Base-by-base conservation (phyloP, 2,113 vertebrate genomes). In the Rana temporaria region DNA sequence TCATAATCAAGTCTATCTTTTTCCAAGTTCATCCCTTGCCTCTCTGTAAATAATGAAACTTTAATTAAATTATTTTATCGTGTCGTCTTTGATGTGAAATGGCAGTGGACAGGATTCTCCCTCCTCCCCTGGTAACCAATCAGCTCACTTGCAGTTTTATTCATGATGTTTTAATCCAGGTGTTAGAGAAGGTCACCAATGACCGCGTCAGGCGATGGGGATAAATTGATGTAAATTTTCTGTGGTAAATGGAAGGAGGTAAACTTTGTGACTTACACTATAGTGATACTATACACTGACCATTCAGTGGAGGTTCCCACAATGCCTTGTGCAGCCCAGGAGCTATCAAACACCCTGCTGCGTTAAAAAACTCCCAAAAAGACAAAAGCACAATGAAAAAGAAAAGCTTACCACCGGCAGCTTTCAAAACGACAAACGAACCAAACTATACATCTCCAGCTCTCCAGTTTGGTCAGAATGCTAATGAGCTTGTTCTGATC, bases 401-500 rank as follows among this genome's bases (percentile, higher is more conserved):
- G 91, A 94, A 95, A 94, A 93, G 91, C 92, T 94, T 92, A 93
- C 91, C 91, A 93, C 90, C 91, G 90, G 93, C 90, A 93, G 94
- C 94, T 93, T 95, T 93, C 72, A 75, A 93, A 93, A 92, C 94
- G 91, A 91, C 90, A 93, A 92, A 95, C 94, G 91, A 93, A 92
- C 91, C 93, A 93, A 94, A 93, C 95, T 95, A 96, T 94, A 94
- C 94, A 95, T 95, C 95, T 93, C 90, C 89, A 91, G 93, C 95
- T 95, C 96, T 97, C 96, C 96, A 96, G 93, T 94, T 94, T 94
- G 95, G 96, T 96, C 95, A 95, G 89, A 95, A 98, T 97, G 96
- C 96, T 98, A 95, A 99, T 98, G 96, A 99, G 96, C 92, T 93
- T 92, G 95, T 95, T 98, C 96, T 98, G 97, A 98, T 98, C 97